phyloP scores from a whole-genome alignment of 1,140 invertebrate genomes.

The Cecropterus lyciades region DNA sequence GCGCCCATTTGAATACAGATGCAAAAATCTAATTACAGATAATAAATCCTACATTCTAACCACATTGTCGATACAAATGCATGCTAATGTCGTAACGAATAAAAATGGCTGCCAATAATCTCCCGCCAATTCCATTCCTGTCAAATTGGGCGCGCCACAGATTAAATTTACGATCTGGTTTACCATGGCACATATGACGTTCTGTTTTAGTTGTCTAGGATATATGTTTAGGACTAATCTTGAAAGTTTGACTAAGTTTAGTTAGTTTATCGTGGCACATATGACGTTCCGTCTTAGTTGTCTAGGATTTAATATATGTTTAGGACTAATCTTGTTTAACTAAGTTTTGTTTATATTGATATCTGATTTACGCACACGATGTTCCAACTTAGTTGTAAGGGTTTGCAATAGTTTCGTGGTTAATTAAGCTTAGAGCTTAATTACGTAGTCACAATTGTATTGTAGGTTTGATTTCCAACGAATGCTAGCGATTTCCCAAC shows the following conservation, averaged over 20 bases:
- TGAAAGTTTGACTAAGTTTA: too few species aligned
- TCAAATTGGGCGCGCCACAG: slow-evolving; percentile 77
- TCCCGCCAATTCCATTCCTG: slow-evolving; percentile 82
- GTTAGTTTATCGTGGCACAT: slow-evolving; percentile 27
- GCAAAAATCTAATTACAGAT: slow-evolving; percentile 34
- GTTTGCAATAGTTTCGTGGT: too few species aligned
- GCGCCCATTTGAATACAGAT: slow-evolving; percentile 3
- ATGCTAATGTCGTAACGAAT: slow-evolving; percentile 50
- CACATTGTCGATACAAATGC: slow-evolving; percentile 48
- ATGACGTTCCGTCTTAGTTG: neutral
- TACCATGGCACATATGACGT: neutral
- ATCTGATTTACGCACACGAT: too few species aligned
- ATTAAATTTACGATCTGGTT: slow-evolving; percentile 76
- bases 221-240: too few species aligned
- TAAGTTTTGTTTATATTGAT: too few species aligned
- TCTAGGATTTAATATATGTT: neutral
- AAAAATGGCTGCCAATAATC: slow-evolving; percentile 73
- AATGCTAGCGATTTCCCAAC: too few species aligned
- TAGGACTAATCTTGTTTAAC: too few species aligned
- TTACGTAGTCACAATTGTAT: too few species aligned
- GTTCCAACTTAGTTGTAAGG: too few species aligned
- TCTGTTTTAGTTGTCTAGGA: neutral
- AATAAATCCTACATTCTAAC: slow-evolving; percentile 34
- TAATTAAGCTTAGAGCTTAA: too few species aligned
- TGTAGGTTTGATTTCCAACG: too few species aligned